These are phyloP conservation scores for Latrodectus elegans DNA, from an alignment of 2,888 invertebrate genomes.

Conservation along the genomic window DNA sequence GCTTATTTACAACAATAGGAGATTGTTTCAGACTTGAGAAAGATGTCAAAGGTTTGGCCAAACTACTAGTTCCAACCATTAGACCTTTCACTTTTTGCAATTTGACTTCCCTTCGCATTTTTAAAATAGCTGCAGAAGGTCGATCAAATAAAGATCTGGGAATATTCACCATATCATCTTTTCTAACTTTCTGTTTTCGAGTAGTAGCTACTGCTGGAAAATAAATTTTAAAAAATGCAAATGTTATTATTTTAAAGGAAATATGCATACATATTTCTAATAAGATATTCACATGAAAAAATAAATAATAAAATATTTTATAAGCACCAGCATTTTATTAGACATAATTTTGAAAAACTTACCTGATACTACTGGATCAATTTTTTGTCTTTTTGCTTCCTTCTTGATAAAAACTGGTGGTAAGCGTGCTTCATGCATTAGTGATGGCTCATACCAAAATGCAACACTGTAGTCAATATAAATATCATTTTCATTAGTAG, in stretches of 20 bases:
- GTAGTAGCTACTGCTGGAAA: conserved; percentile 70
- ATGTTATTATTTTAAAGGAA: neutral
- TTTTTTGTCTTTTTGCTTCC: conserved; percentile 81
- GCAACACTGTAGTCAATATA: conserved; percentile 90
- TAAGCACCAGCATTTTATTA: neutral
- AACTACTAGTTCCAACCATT: conserved; percentile 44
- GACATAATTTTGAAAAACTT: neutral
- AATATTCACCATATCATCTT: conserved; percentile 85
- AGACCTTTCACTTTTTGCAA: conserved; percentile 80
- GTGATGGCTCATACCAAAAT: conserved; percentile 85
- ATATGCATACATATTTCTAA: neutral
- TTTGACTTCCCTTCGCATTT: conserved; percentile 85
- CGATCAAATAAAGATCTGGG: conserved; percentile 89
- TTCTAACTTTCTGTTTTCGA: conserved; percentile 77
- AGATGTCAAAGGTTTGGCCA: conserved; percentile 23
- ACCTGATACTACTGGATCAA: conserved; percentile 72
- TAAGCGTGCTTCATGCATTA: conserved; percentile 86
- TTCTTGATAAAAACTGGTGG: conserved; percentile 88
- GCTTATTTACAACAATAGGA: conserved; percentile 56
- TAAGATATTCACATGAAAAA: neutral
- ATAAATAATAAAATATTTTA: neutral
- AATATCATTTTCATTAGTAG: conserved; percentile 92
- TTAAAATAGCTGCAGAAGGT: conserved; percentile 83
- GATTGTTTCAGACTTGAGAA: conserved; percentile 58
- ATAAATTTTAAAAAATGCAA: neutral